Conservation (phyloP, 2,888 invertebrate species). For the Microctonus aethiopoides region DNA sequence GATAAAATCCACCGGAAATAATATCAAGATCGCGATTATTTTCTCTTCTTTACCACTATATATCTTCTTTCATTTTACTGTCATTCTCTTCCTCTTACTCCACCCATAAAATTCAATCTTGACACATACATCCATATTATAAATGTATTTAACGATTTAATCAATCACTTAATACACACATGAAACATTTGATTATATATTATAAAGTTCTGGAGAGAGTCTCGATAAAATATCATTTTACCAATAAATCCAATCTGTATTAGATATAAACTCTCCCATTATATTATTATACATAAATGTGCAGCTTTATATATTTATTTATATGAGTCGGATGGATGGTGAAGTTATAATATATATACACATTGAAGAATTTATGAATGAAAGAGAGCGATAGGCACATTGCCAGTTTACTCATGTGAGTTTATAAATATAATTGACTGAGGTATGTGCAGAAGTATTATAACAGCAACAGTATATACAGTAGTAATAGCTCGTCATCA, state of each 20-base stretch:
- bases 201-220: no score
- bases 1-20: slow-evolving; percentile 26
- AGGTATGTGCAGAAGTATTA: no score
- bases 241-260: no score
- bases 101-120: no score
- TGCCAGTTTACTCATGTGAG: slow-evolving; percentile 32
- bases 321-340: background rate
- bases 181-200: background rate
- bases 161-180: background rate
- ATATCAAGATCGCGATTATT: slow-evolving; percentile 24
- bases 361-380: slow-evolving; percentile 38
- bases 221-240: no score
- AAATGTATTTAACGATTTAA: background rate
- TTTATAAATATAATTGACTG: slow-evolving; percentile 21
- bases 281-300: no score
- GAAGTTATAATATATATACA: no score
- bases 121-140: background rate
- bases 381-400: slow-evolving; percentile 39
- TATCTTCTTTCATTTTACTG: no score
- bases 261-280: no score
- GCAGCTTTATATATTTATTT: background rate
- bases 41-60: background rate
- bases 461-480: background rate
- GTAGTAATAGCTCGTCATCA: background rate
- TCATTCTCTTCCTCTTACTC: no score